A percentile compares a stretch with the other conserved stretches of the same genome.
phyloP scores from a whole-genome alignment of 2,888 invertebrate species.

The Diplolepis rosae region DNA sequence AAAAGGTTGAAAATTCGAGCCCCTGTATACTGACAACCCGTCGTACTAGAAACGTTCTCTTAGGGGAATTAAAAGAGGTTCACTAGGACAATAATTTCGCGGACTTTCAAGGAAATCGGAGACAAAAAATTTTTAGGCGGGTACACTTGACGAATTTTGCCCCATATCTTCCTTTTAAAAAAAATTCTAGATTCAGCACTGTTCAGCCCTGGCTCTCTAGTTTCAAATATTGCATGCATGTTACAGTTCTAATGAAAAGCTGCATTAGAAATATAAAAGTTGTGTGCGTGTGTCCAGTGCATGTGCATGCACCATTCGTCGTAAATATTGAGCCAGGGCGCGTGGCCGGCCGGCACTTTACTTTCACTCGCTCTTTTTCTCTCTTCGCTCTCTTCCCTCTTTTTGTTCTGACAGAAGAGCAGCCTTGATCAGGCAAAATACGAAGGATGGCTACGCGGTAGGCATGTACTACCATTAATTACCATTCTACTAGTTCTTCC shows the following conservation, averaged over 20 bases:
- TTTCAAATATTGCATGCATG: slow-evolving; percentile 17
- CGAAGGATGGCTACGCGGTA: slow-evolving; percentile 17
- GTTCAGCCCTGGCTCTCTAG: background rate
- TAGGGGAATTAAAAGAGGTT: too few relatives aligned
- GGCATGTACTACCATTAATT: slow-evolving; percentile 38
- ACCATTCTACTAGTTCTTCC: slow-evolving; percentile 39
- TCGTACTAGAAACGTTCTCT: too few relatives aligned
- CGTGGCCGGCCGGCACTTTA: slow-evolving; percentile 39
- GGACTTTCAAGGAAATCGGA: too few relatives aligned
- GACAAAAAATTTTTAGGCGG: too few relatives aligned
- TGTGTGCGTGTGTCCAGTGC: slow-evolving; percentile 37
- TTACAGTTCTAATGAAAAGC: slow-evolving; percentile 43
- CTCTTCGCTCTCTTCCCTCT: slow-evolving; percentile 36
- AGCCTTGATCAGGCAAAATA: background rate
- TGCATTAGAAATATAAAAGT: slow-evolving; percentile 25
- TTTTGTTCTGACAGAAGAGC: slow-evolving; percentile 2
- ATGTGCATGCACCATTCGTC: slow-evolving; percentile 42
- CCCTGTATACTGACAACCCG: too few relatives aligned
- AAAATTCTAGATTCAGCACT: background rate
- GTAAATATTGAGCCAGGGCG: slow-evolving; percentile 45
- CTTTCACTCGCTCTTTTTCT: slow-evolving; percentile 41
- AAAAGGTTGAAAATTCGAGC: too few relatives aligned
- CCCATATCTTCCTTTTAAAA: background rate
- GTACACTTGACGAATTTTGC: too few relatives aligned
- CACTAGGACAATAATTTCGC: too few relatives aligned